These are phyloP conservation scores for Gila robusta DNA, from an alignment of 2,797 vertebrate species.

Conservation along the genomic window DNA sequence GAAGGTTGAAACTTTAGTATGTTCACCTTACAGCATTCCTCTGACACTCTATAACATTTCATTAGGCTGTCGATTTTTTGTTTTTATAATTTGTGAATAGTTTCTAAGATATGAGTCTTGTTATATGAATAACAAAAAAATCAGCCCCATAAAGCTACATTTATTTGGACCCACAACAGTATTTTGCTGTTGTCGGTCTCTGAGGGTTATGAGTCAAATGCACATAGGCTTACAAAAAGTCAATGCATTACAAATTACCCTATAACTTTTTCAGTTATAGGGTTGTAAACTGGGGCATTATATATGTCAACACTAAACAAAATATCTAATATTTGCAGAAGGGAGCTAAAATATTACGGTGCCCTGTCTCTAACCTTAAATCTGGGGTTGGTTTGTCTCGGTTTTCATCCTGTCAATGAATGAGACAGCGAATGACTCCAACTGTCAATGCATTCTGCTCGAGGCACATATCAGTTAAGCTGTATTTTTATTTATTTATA, in stretches of 20 bases:
- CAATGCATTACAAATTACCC: constrained; percentile 52
- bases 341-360: neutral
- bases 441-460: neutral
- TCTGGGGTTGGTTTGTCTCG: neutral
- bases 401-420: constrained; percentile 2
- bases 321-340: neutral
- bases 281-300: constrained; percentile 66
- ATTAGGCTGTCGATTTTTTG: neutral
- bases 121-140: no score
- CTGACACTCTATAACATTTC: neutral
- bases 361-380: neutral
- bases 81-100: neutral
- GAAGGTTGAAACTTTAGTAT: constrained; percentile 1
- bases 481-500: neutral
- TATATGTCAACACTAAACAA: constrained; percentile 57
- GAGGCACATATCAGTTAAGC: constrained; percentile 25
- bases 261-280: constrained; percentile 68
- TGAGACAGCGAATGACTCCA: neutral
- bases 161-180: no score
- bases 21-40: neutral
- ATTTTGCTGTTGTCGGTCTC: neutral
- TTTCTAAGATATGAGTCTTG: neutral
- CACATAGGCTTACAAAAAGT: neutral
- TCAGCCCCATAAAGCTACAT: no score
- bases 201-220: constrained; percentile 52